Evolutionary conservation across 2,113 vertebrate species (phyloP), one percentile per base, ranked within the genome.

Genomic region (Microtus oregoni): DNA sequence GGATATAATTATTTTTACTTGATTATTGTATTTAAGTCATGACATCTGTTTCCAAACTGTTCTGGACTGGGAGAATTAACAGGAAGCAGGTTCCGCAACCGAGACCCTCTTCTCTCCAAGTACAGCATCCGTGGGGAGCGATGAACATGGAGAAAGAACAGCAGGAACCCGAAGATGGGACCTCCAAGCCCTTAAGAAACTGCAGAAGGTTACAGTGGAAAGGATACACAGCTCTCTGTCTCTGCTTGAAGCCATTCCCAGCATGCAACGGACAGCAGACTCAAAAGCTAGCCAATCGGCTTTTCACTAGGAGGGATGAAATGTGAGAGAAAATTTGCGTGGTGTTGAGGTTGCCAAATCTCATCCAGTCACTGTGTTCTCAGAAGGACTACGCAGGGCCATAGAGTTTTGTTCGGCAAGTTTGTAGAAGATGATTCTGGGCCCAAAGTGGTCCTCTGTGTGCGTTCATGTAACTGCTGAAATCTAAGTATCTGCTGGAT

Each of bases 31-130:
- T 55, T 86, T 77, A 95, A 96, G 78, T 78, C 67, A 70, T 83
- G 93, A 83, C 94, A 97, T 97, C 96, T 97, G 96, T 89, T 95
- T 96, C 61, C 94, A 97, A 93, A 97, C 96, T 93, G 70, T 96
- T 63, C 77, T 86, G 88, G 76, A 83, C 81, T 96, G 86, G 73
- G 88, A 96, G 92, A 89, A 96, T 92, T 90, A 94, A 90, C 96
- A 97, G 94, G 97, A 97, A 97, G 89, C 81, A 82, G 93, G 47
- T 91, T 95, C 26, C 95, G 67, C 52, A 81, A 58, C 41, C 3
- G 41, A 94, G 89, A 89, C 61, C 7, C 41, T 41, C 75, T 87
- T 73, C 85, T 88, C 41, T 14, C 90, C 52, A 72, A 90, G 85
- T 72, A 77, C 26, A 95, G 78, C 75, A 90, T 88, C 81, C 26